Evolutionary conservation across 2,888 invertebrate genomes (phyloP), one percentile per base, ranked within the genome.

Genomic region (Belgica antarctica): DNA sequence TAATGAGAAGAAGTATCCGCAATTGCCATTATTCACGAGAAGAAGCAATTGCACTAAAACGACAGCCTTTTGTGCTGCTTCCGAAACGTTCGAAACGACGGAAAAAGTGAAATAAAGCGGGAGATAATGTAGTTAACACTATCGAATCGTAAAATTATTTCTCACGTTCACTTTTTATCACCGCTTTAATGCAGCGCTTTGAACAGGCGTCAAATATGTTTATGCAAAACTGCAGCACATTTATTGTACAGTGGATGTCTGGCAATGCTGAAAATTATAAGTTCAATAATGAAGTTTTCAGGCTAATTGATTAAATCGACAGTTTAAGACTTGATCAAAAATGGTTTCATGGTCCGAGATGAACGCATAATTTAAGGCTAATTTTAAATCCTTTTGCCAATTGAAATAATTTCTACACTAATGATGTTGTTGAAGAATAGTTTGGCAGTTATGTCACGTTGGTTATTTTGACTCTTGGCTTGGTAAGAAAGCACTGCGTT

Each of bases 81-180:
- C 63, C 63, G 63, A 63, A 46, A 63, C 25, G 41, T n/a, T n/a
- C 41, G 15, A n/a, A 12, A 41, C 28, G 41, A 41, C 36, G 28
- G 41, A 63, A 61, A 25, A 41, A 25, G 41, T 36, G 41, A 46
- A 41, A 62, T 24, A 36, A 36, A 36, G 27, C 17, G 22, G 25
- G 22, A 19, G 63, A 63, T 63, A 63, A 63, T 63, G 46, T 31
- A 63, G 41, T 63, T 63, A 27, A n/a, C 15, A n/a, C 28, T 19
- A 62, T 8, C 28, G 19, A 62, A 8, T 17, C 22, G 24, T 22
- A 41, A 25, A 63, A 63, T 63, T 63, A 63, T 63, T n/a, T 46
- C 31, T 19, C 41, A 28, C 41, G 27, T 63, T 41, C 41, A 25
- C 19, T 17, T 62, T 47, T 47, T 34, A 34, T 10, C 10, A 10